Evolutionary conservation across 2,113 vertebrate genomes (phyloP).

Genomic region (Pseudonaja textilis): DNA sequence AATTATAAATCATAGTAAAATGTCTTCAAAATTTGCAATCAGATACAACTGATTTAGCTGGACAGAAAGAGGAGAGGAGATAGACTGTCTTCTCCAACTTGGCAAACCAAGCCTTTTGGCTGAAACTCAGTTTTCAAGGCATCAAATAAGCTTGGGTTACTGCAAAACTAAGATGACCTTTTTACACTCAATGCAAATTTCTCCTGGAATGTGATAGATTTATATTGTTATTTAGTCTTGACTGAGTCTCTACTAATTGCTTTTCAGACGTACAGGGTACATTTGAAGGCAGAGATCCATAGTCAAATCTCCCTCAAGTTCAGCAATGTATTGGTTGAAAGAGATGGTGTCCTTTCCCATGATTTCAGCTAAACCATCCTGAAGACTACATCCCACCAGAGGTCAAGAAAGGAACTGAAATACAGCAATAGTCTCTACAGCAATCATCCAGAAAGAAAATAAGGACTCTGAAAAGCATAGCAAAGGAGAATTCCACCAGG

Average conservation of each 20-base stretch:
- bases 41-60: not conserved
- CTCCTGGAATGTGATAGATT: constrained; percentile 64
- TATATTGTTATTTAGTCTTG: constrained; percentile 61
- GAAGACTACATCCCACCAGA: constrained; percentile 47
- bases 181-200: constrained; percentile 60
- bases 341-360: constrained; percentile 33
- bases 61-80: not conserved
- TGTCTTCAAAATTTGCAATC: not conserved
- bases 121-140: constrained; percentile 54
- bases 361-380: constrained; percentile 43
- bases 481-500: constrained; percentile 28
- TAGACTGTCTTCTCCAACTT: not conserved
- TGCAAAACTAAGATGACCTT: constrained; percentile 52
- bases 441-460: constrained; percentile 17
- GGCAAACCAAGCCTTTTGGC: constrained; percentile 3
- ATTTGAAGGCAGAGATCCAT: constrained; percentile 47
- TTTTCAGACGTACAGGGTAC: constrained; percentile 54
- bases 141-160: constrained; percentile 58
- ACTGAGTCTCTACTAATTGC: constrained; percentile 54
- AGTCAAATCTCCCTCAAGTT: constrained; percentile 45
- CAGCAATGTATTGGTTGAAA: constrained; percentile 51
- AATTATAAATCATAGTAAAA: not conserved
- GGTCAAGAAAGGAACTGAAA: constrained; percentile 41
- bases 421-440: not conserved
- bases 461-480: constrained; percentile 7